phyloP scores from a whole-genome alignment of 2,797 vertebrate species.

The Balearica regulorum region DNA sequence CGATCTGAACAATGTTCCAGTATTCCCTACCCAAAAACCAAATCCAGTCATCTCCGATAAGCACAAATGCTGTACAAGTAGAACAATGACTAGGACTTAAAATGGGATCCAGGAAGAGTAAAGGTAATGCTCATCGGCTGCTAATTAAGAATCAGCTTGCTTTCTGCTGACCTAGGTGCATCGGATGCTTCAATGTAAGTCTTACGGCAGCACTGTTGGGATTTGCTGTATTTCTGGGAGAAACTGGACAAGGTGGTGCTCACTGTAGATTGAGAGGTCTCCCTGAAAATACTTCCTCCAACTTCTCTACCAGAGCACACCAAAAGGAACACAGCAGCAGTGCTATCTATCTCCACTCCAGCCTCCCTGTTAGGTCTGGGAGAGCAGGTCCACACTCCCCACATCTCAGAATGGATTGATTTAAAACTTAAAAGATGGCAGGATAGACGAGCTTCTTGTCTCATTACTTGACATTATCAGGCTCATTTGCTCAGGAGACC shows the following conservation, averaged over 20 bases:
- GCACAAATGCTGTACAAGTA: neutral
- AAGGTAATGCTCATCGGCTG: neutral
- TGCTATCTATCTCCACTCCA: neutral
- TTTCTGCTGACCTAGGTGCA: neutral
- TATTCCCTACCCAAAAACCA: neutral
- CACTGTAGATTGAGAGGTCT: neutral
- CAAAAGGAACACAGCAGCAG: neutral
- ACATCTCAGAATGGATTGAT: neutral
- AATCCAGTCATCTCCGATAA: neutral
- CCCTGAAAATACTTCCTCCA: neutral
- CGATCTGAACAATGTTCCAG: rapidly evolving
- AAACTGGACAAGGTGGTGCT: neutral
- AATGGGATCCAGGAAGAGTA: neutral
- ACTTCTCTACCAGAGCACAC: neutral
- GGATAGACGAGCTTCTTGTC: neutral
- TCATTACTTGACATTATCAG: neutral
- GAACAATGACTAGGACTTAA: neutral
- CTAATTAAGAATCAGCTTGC: neutral
- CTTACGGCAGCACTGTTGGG: neutral
- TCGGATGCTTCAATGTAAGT: neutral
- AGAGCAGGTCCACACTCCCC: neutral
- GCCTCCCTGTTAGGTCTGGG: neutral
- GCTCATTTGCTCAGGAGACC: neutral
- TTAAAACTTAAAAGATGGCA: neutral
- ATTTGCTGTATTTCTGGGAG: neutral